Evolutionary conservation across 2,888 invertebrate genomes (phyloP), one percentile per base, ranked within the genome.

Genomic region (Gortyna flavago): DNA sequence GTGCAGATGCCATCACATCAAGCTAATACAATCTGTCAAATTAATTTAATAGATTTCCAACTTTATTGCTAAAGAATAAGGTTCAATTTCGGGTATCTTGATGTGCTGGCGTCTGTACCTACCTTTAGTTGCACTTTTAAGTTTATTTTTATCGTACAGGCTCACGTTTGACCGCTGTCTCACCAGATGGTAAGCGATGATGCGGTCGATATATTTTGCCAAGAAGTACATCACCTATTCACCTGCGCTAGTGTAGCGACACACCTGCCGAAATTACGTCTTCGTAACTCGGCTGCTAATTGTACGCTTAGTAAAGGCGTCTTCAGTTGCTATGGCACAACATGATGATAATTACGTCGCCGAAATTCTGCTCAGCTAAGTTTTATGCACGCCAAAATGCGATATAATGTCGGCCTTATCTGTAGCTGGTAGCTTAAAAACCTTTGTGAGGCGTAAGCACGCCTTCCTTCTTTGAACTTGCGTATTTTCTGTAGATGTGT

Each of bases 401-500:
- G 32, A 21, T 4, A 7, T 35, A 29, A 18, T 11, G 2, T 32
- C 16, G 16, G 2, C 25, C 13, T 16, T 2, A 68, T 59, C 2
- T 48, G 16, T 61, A n/a, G 70, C 21, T 61, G 32, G 13, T 71
- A 18, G 54, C 29, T 35, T 51, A 6, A 5, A 35, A 11, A 35
- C 11, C 9, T 62, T 32, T 35, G 32, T 35, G 25, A 2, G 11
- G 21, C 8, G 21, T 18, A 4, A 21, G 9, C 21, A 32, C 21
- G 61, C 61, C 61, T 18, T 32, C 18, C 6, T 35, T 21, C 62
- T 35, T 32, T 9, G 3, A 35, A 35, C 11, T 61, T 61, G 21
- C 72, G 21, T 80, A 38, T 57, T 64, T 72, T 78, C 72, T 1
- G 81, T 78, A 78, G 81, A 80, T 78, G 78, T 78, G 78, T 78